Evolutionary conservation across 1,140 invertebrate genomes (phyloP).

Genomic region (Bemisia tabaci): DNA sequence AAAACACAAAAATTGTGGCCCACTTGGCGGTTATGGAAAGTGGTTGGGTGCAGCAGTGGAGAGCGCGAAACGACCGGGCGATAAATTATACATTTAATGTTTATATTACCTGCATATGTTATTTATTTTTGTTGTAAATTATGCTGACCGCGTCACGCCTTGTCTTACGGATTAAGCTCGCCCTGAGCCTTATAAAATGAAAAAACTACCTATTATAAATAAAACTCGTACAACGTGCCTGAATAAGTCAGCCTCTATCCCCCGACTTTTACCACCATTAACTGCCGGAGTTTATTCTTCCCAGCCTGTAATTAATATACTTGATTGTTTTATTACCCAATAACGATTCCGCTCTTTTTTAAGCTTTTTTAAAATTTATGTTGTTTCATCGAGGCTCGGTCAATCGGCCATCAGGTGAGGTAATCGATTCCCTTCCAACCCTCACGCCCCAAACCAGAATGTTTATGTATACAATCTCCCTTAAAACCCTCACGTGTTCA

Average conservation of each 20-base stretch:
- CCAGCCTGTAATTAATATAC: neutral
- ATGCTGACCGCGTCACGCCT: neutral
- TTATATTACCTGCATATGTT: neutral
- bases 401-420: neutral
- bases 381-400: neutral
- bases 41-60: neutral
- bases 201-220: neutral
- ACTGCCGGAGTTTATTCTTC: neutral
- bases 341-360: neutral
- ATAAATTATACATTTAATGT: neutral
- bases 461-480: no score
- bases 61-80: neutral
- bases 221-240: neutral
- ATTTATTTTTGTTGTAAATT: slow-evolving; percentile 1
- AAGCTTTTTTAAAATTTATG: neutral
- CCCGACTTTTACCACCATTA: neutral
- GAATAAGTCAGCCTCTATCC: neutral
- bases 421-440: neutral
- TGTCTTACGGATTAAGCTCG: neutral
- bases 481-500: no score
- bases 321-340: neutral
- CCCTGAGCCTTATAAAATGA: neutral
- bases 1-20: no score
- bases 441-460: no score
- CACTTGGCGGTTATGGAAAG: no score